Percentiles rank a stretch among this genome's conserved stretches.
Evolutionary conservation across 2,888 invertebrate genomes (phyloP).

Genomic region (Drosophila engyochracea): DNA sequence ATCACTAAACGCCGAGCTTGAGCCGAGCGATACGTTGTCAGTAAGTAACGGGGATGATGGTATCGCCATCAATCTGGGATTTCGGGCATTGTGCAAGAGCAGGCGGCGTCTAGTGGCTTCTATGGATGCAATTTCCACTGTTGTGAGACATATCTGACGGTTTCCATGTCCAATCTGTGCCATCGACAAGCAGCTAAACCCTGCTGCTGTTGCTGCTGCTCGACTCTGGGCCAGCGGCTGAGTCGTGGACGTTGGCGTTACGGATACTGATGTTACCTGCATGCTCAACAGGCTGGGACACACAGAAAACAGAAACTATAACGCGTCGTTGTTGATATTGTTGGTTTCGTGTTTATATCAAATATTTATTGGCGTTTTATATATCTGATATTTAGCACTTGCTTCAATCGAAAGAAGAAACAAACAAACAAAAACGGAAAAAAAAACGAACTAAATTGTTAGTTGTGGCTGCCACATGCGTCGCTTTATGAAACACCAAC

Average conservation of each 20-base stretch:
- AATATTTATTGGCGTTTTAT: background rate
- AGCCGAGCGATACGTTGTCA: slow-evolving; percentile 1
- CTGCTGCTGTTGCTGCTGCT: background rate
- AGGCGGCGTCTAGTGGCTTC: slow-evolving; percentile 4
- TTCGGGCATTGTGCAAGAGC: slow-evolving; percentile 6
- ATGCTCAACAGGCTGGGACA: slow-evolving; percentile 12
- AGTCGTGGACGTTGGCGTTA: slow-evolving; percentile 7
- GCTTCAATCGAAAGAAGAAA: background rate
- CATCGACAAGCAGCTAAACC: background rate
- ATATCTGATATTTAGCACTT: background rate
- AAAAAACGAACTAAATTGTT: background rate
- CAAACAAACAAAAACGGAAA: background rate
- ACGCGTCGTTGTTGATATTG: background rate
- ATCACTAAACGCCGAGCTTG: slow-evolving; percentile 1
- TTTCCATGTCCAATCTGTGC: background rate
- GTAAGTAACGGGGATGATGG: background rate
- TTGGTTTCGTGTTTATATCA: background rate
- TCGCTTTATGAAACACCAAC: slow-evolving; percentile 2
- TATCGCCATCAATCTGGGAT: background rate
- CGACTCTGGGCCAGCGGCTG: background rate
- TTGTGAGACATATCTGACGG: background rate
- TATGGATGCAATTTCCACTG: slow-evolving; percentile 6
- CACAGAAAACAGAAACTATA: background rate
- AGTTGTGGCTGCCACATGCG: slow-evolving; percentile 5
- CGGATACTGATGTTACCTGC: slow-evolving; percentile 10